Evolutionary conservation across 2,888 invertebrate species (phyloP).

Genomic region (Drosophila limbata): DNA sequence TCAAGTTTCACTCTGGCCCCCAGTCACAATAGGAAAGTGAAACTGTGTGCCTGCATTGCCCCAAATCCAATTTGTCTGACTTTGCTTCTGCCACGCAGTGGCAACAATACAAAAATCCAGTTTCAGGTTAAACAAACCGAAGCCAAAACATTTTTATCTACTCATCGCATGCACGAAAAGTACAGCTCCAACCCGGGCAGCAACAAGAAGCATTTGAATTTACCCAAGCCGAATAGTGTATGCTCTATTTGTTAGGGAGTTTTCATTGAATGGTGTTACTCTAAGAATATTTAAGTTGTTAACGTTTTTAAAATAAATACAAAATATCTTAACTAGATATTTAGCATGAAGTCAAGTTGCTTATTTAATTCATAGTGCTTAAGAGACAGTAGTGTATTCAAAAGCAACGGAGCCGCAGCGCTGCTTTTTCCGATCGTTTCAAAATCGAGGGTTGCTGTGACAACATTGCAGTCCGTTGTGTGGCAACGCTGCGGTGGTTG

Average conservation of each 20-base stretch:
- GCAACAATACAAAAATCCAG: conserved; percentile 59
- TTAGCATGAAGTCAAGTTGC: neutral
- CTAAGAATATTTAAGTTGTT: neutral
- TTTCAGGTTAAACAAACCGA: conserved; percentile 71
- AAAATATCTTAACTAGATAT: neutral
- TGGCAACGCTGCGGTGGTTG: conserved; percentile 71
- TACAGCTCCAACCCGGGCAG: conserved; percentile 68
- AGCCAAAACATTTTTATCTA: conserved; percentile 69
- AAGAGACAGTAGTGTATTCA: conserved; percentile 37
- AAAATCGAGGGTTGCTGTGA: conserved; percentile 61
- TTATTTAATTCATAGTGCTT: neutral
- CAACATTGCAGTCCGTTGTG: conserved; percentile 26
- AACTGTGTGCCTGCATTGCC: conserved; percentile 53
- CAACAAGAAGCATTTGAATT: conserved; percentile 53
- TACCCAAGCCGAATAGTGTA: conserved; percentile 41
- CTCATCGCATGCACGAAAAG: conserved; percentile 63
- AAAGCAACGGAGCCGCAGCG: conserved; percentile 22
- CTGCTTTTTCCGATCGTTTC: conserved; percentile 52
- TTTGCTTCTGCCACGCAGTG: conserved; percentile 29
- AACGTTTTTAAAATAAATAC: neutral
- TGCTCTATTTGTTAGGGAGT: conserved; percentile 31
- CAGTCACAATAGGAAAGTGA: conserved; percentile 66
- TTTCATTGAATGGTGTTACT: neutral
- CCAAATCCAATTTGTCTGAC: conserved; percentile 55
- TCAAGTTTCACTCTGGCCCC: conserved; percentile 45